Conservation (phyloP, 1,140 invertebrate species). For the Brachionus plicatilis region DNA sequence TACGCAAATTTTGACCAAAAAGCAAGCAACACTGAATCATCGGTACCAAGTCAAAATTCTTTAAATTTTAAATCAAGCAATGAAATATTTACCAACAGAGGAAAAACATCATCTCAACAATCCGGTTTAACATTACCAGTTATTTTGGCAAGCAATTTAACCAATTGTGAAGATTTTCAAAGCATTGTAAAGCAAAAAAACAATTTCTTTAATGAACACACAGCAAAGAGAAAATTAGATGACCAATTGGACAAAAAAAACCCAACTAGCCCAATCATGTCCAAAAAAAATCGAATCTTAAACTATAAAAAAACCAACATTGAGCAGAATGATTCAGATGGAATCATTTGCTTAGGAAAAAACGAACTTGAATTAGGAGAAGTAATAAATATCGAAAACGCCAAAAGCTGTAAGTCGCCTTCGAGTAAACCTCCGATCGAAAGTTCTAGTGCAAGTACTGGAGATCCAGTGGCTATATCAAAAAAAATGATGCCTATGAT, state of each 20-base stretch:
- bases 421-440: background rate
- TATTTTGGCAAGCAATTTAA: background rate
- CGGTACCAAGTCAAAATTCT: too few species aligned
- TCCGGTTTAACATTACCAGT: background rate
- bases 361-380: conserved; percentile 4
- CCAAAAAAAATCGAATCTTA: conserved; percentile 8
- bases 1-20: background rate
- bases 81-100: background rate
- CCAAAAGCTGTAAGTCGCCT: background rate
- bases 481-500: conserved; percentile 39
- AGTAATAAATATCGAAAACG: background rate
- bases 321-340: background rate
- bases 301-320: background rate
- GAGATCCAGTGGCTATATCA: background rate
- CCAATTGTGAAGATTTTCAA: background rate
- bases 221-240: background rate
- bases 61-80: too few species aligned
- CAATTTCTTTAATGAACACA: background rate
- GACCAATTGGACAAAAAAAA: background rate
- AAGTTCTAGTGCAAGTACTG: background rate
- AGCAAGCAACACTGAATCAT: background rate
- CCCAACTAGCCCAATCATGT: background rate
- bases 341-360: background rate
- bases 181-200: conserved; percentile 8
- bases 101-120: background rate